Conservation (phyloP, 1,140 invertebrate species). For the Drosophila mojavensis region DNA sequence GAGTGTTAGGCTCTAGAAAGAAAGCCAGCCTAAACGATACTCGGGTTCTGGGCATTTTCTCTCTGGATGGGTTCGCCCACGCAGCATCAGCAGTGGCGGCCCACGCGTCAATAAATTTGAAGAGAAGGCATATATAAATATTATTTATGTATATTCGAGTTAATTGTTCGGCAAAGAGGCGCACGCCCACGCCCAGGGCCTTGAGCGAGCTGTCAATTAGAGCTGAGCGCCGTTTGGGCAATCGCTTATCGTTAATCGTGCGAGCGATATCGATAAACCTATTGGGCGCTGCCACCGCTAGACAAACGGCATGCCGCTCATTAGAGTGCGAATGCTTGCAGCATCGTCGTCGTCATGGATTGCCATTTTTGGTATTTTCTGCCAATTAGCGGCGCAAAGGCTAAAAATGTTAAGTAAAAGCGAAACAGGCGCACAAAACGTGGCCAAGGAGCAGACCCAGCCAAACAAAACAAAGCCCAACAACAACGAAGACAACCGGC, state of each 20-base stretch:
- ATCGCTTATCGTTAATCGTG: constrained; percentile 31
- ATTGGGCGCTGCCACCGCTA: constrained; percentile 28
- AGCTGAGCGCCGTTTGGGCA: constrained; percentile 6
- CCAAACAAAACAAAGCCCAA: constrained; percentile 44
- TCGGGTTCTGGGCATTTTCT: too few relatives aligned
- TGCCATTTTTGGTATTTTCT: constrained; percentile 83
- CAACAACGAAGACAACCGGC: constrained; percentile 24
- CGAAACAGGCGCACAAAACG: constrained; percentile 72
- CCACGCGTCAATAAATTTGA: constrained; percentile 50
- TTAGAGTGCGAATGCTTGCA: constrained; percentile 31
- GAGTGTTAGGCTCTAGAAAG: too few relatives aligned
- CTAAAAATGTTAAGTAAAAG: constrained; percentile 81
- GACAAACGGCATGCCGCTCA: constrained; percentile 43
- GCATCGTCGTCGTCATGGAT: constrained; percentile 54
- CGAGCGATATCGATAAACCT: constrained; percentile 38
- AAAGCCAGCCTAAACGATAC: too few relatives aligned
- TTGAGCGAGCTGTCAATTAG: constrained; percentile 41
- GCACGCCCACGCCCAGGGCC: constrained; percentile 23
- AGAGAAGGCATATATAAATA: constrained; percentile 53
- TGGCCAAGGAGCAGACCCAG: constrained; percentile 56
- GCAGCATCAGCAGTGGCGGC: constrained; percentile 5
- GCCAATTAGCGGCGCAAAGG: constrained; percentile 82
- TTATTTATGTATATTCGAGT: constrained; percentile 60
- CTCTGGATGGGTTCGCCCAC: not conserved
- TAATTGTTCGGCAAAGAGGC: constrained; percentile 26